Evolutionary conservation across 2,888 invertebrate genomes (phyloP).

Genomic region (Ashinkailepas kermadecensis): DNA sequence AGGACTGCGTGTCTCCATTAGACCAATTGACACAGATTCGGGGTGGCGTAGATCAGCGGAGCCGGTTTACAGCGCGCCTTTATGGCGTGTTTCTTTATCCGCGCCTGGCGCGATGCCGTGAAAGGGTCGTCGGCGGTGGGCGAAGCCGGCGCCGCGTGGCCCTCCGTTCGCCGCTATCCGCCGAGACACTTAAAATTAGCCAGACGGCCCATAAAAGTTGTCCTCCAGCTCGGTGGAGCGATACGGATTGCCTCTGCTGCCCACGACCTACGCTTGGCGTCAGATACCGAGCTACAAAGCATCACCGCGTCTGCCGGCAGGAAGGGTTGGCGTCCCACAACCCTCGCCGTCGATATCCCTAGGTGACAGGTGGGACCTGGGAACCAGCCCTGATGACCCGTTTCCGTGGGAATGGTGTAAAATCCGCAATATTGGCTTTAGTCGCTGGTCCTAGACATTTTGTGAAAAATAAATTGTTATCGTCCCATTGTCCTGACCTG

Average conservation of each 20-base stretch:
- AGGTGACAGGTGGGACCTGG: background rate
- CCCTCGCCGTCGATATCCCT: too few relatives aligned
- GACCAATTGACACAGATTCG: constrained; percentile 16
- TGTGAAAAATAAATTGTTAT: too few relatives aligned
- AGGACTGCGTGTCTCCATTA: background rate
- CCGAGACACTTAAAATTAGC: constrained; percentile 9
- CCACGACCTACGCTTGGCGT: too few relatives aligned
- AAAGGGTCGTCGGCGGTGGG: background rate
- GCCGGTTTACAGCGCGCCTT: background rate
- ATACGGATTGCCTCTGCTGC: too few relatives aligned
- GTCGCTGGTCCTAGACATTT: too few relatives aligned
- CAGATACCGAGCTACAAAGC: too few relatives aligned
- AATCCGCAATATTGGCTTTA: background rate
- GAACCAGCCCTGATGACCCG: background rate
- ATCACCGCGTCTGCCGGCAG: background rate
- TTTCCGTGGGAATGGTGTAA: background rate
- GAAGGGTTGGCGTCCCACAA: background rate
- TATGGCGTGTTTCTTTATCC: constrained; percentile 4
- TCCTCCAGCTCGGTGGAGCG: background rate
- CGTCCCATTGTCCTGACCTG: too few relatives aligned
- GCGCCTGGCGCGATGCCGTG: background rate
- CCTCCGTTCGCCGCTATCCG: background rate
- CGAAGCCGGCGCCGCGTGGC: background rate
- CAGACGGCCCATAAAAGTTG: constrained; percentile 1
- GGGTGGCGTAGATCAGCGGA: background rate